Evolutionary conservation across 2,113 vertebrate species (phyloP).

Genomic region (Podarcis cretensis): DNA sequence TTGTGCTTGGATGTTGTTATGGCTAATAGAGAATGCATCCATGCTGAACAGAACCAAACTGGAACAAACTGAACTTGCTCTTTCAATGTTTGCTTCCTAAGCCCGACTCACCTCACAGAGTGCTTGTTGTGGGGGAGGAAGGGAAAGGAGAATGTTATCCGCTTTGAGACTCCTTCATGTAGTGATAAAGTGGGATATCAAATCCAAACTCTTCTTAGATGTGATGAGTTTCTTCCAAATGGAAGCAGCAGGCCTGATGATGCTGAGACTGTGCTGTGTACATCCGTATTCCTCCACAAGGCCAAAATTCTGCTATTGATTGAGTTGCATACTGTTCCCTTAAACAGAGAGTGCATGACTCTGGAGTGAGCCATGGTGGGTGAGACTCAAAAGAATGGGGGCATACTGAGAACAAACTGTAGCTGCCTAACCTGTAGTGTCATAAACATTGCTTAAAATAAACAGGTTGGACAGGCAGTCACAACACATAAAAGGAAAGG

Average conservation of each 20-base stretch:
- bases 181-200: no score
- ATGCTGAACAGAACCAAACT: no score
- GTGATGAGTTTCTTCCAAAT: no score
- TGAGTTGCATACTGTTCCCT: neutral
- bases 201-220: neutral
- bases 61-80: neutral
- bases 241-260: neutral
- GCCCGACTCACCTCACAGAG: no score
- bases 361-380: neutral
- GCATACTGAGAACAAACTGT: neutral
- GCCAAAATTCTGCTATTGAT: neutral
- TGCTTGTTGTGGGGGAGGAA: no score
- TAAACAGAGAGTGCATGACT: neutral
- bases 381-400: neutral
- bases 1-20: neutral
- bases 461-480: conserved; percentile 6
- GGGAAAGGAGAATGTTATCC: no score
- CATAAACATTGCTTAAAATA: neutral
- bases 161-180: no score
- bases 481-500: neutral
- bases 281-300: neutral
- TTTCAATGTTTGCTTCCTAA: neutral
- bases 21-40: neutral
- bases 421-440: neutral
- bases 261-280: neutral